Evolutionary conservation across 2,797 vertebrate species (phyloP).

Genomic region (Hippocampus kuda): DNA sequence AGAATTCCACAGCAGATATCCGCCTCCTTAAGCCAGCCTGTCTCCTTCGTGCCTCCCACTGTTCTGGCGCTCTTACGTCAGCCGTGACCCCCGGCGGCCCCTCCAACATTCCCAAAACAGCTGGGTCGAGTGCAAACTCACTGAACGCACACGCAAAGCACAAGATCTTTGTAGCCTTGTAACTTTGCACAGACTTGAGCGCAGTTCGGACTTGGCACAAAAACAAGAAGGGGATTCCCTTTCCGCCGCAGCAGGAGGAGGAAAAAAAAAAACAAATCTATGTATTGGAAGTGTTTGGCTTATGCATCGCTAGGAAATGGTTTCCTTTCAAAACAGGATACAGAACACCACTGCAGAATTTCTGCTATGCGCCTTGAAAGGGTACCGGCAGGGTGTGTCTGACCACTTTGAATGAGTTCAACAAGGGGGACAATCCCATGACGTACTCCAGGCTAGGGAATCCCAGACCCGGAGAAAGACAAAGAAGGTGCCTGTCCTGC

Average conservation of each 20-base stretch:
- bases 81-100: slow-evolving; percentile 45
- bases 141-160: slow-evolving; percentile 35
- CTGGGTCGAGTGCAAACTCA: slow-evolving; percentile 60
- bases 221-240: slow-evolving; percentile 50
- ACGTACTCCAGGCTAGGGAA: slow-evolving; percentile 48
- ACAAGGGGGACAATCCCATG: slow-evolving; percentile 36
- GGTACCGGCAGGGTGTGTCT: slow-evolving; percentile 23
- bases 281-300: slow-evolving; percentile 39
- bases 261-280: slow-evolving; percentile 26
- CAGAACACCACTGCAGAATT: slow-evolving; percentile 14
- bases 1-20: slow-evolving; percentile 64
- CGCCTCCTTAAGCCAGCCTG: slow-evolving; percentile 19
- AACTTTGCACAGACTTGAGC: slow-evolving; percentile 24
- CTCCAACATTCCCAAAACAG: slow-evolving; percentile 56
- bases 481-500: slow-evolving; percentile 19
- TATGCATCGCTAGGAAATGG: slow-evolving; percentile 28
- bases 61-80: slow-evolving; percentile 53
- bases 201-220: slow-evolving; percentile 54
- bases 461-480: slow-evolving; percentile 30
- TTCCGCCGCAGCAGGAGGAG: slow-evolving; percentile 13
- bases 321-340: slow-evolving; percentile 50
- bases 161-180: slow-evolving; percentile 35
- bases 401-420: slow-evolving; percentile 28
- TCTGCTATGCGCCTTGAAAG: not conserved
- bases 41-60: slow-evolving; percentile 12